These are phyloP conservation scores for Euthynnus affinis DNA, from an alignment of 2,797 vertebrate genomes.

Conservation along the genomic window DNA sequence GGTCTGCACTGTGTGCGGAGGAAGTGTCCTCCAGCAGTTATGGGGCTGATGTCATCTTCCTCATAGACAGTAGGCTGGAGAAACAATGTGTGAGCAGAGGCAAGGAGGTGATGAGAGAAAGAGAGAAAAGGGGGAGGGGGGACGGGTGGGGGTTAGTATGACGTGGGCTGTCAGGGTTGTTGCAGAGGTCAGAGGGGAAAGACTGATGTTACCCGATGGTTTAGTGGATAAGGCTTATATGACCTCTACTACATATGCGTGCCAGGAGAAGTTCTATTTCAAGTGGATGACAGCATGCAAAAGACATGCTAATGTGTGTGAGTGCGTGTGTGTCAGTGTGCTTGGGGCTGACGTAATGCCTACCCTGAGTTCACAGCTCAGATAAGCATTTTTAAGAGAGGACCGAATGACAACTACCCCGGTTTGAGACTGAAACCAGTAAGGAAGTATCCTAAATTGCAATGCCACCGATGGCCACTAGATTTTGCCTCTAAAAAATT, in stretches of 20 bases:
- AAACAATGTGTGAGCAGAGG: constrained; percentile 26
- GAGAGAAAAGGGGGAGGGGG: background rate
- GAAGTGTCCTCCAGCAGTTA: constrained; percentile 57
- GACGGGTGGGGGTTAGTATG: background rate
- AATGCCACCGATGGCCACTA: background rate
- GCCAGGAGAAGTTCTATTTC: constrained; percentile 44
- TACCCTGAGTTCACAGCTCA: constrained; percentile 44
- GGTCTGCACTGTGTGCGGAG: constrained; percentile 44
- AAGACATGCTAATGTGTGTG: constrained; percentile 22
- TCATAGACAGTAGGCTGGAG: constrained; percentile 39
- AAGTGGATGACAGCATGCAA: constrained; percentile 56
- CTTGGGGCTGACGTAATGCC: constrained; percentile 53
- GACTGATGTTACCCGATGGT: constrained; percentile 54
- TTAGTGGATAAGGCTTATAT: constrained; percentile 25
- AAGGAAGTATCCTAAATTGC: background rate
- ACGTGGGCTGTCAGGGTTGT: constrained; percentile 38
- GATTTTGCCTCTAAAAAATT: no score
- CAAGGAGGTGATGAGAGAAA: constrained; percentile 16
- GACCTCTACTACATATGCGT: constrained; percentile 38
- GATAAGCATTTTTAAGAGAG: constrained; percentile 40
- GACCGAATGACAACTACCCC: background rate
- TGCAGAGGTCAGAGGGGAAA: constrained; percentile 59
- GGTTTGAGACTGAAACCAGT: no score
- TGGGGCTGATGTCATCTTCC: constrained; percentile 70
- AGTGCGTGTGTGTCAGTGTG: constrained; percentile 5